Base-by-base conservation (phyloP, 2,113 vertebrate species). In the Elaphurus davidianus region DNA sequence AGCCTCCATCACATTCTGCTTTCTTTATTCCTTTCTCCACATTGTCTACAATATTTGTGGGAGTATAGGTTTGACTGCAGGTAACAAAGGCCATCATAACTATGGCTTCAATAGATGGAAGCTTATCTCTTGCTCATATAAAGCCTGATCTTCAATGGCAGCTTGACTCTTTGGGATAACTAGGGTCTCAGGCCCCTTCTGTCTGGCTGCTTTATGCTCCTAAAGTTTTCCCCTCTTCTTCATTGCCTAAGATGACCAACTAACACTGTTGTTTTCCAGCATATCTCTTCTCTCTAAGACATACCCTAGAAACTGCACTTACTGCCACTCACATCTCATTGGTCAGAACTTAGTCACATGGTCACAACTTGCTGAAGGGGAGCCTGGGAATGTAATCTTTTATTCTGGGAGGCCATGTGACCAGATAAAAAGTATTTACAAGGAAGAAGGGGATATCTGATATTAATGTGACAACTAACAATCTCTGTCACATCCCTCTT, bases 371-470 rank as follows among this genome's bases (percentile, higher is more conserved):
- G 21, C 54, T 21, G 7, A 98, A 97, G 16, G 64, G 81, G 64
- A 91, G 5, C 13, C 62, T 98, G 95, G 95, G 92, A 97, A 94
- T 93, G 21, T 92, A 96, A 96, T 55, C 27, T 87, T 81, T 92
- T 67, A 52, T 95, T 96, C 40, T 76, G 19, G 47, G 59, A 85
- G 17, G 6, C 45, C 14, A 54, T 15, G 6, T 82, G 30, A 93
- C 60, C 60, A 81, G 43, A 36, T 81, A 21, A 86, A 81, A 91
- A 52, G 16, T 86, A 94, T 67, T 94, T 11, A 13, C 78, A 76
- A 90, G 84, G 71, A 88, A 86, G n/a, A 60, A 82, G 30, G 30
- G 64, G 27, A 57, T 14, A 93, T n/a, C 91, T 33, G 30, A 40
- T 95, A 79, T 62, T 91, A 12, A 12, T 57, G 52, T 90, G 40